A percentile compares a stretch with the other conserved stretches of the same genome.
phyloP scores from a whole-genome alignment of 2,888 invertebrate species.

The Crematogaster levior region DNA sequence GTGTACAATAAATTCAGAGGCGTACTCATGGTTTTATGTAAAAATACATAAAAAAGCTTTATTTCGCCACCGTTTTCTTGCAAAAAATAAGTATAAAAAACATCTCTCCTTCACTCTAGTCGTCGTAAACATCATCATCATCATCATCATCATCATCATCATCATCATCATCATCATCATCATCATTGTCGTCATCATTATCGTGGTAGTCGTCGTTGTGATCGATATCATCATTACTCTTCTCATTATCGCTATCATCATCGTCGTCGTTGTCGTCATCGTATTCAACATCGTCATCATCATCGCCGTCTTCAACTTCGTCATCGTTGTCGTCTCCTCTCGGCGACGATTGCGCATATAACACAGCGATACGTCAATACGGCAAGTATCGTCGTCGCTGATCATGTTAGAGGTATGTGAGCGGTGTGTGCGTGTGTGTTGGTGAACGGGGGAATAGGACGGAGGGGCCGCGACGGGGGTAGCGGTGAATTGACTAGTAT shows the following conservation, averaged over 20 bases:
- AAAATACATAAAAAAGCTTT: constrained; percentile 86
- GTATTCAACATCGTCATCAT: constrained; percentile 50
- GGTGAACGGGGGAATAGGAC: constrained; percentile 60
- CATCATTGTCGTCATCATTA: constrained; percentile 64
- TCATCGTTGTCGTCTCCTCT: constrained; percentile 63
- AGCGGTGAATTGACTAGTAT: constrained; percentile 86
- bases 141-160: constrained; percentile 62
- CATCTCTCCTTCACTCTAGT: constrained; percentile 72
- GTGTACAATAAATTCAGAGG: background rate
- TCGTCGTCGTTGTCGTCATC: constrained; percentile 53
- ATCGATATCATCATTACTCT: constrained; percentile 46
- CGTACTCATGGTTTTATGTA: constrained; percentile 80
- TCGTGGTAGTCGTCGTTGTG: constrained; percentile 61
- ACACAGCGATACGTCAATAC: constrained; percentile 69
- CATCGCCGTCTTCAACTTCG: constrained; percentile 61
- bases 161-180: constrained; percentile 25
- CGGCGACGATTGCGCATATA: constrained; percentile 62
- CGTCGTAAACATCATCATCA: constrained; percentile 70
- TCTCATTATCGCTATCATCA: constrained; percentile 42
- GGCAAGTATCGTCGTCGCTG: constrained; percentile 67
- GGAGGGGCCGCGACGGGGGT: constrained; percentile 67
- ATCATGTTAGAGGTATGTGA: constrained; percentile 70
- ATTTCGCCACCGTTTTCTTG: constrained; percentile 86
- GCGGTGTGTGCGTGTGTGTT: constrained; percentile 54
- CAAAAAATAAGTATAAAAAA: constrained; percentile 84